Evolutionary conservation across 2,888 invertebrate genomes (phyloP).

Genomic region (Quadroppia sp.): DNA sequence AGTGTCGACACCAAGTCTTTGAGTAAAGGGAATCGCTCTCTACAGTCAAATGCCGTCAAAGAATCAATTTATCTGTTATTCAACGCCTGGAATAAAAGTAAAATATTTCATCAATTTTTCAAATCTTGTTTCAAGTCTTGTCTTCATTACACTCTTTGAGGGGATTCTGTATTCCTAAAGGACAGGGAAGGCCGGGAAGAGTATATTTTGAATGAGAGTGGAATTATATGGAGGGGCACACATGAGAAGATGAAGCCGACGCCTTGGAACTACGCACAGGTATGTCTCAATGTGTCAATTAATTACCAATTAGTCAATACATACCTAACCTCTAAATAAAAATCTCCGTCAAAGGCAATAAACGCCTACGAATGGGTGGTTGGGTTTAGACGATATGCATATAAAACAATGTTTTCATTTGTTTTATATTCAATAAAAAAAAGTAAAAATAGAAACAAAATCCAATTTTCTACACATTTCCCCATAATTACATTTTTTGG

Average conservation of each 20-base stretch:
- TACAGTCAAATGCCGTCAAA: constrained; percentile 32
- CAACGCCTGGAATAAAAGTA: constrained; percentile 49
- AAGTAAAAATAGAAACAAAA: too few species aligned
- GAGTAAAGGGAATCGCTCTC: constrained; percentile 40
- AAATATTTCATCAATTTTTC: too few species aligned
- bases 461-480: too few species aligned
- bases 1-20: constrained; percentile 47
- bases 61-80: constrained; percentile 46
- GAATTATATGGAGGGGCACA: constrained; percentile 48
- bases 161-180: constrained; percentile 46
- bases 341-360: neutral
- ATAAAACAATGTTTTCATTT: too few species aligned
- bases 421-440: neutral
- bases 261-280: constrained; percentile 48
- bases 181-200: constrained; percentile 46
- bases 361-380: constrained; percentile 27
- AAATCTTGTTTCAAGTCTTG: neutral
- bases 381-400: neutral
- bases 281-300: constrained; percentile 37
- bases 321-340: too few species aligned
- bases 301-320: neutral
- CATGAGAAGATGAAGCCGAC: constrained; percentile 45
- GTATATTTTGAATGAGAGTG: constrained; percentile 47
- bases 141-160: constrained; percentile 41
- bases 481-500: too few species aligned